These are phyloP conservation scores for Accipiter cooperii DNA, from an alignment of 2,113 vertebrate species.

Conservation along the genomic window DNA sequence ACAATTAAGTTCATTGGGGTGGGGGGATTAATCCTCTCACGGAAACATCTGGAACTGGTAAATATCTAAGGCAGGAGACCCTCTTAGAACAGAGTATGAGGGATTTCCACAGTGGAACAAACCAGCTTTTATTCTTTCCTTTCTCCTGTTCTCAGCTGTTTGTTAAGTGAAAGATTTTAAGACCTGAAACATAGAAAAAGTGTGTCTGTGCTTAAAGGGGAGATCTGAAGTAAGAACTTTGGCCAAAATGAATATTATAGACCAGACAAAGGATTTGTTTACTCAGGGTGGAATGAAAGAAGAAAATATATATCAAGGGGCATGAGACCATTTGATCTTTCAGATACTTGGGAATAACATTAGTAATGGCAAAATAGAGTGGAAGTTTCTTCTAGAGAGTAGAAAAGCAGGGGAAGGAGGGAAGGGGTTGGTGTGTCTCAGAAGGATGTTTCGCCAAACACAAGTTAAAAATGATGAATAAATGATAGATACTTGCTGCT, in stretches of 20 bases:
- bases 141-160: not conserved
- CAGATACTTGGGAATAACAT: not conserved
- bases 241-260: not conserved
- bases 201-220: not conserved
- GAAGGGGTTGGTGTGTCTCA: not conserved
- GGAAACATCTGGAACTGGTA: slow-evolving; percentile 52
- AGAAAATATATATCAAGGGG: not conserved
- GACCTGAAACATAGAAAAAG: not conserved
- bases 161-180: not conserved
- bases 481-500: not conserved
- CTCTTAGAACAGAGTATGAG: not conserved
- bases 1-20: slow-evolving; percentile 16
- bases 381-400: not conserved
- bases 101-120: slow-evolving; percentile 36
- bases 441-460: not conserved
- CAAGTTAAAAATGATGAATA: not conserved
- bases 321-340: not conserved
- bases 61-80: slow-evolving; percentile 18
- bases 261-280: slow-evolving; percentile 16
- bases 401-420: not conserved
- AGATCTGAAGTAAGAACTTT: not conserved
- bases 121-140: slow-evolving; percentile 16
- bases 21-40: not conserved
- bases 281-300: not conserved
- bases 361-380: not conserved